Conservation (phyloP, 1,140 invertebrate genomes). For the Dreissena rostriformis region DNA sequence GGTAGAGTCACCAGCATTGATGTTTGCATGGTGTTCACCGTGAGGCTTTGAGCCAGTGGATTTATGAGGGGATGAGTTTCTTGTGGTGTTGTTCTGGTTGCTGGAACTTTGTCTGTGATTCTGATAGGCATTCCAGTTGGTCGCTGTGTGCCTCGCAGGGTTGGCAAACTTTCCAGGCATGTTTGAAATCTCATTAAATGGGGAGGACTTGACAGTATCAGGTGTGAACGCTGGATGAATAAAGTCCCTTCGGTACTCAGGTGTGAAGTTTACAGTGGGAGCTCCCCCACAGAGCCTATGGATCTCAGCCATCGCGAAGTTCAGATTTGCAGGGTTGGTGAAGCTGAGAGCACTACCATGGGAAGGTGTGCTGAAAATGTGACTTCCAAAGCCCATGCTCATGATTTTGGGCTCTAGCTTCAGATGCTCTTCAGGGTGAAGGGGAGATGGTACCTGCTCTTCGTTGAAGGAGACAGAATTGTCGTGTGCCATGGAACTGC, state of each 20-base stretch:
- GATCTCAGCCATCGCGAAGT: slow-evolving; percentile 37
- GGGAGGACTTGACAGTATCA: neutral
- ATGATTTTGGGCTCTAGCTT: neutral
- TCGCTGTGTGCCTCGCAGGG: neutral
- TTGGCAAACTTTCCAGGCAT: neutral
- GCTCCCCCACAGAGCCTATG: slow-evolving; percentile 34
- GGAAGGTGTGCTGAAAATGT: slow-evolving; percentile 34
- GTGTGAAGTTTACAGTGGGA: slow-evolving; percentile 40
- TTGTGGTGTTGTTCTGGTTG: neutral
- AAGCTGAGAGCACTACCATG: neutral
- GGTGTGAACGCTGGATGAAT: slow-evolving; percentile 3
- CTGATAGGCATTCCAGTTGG: neutral
- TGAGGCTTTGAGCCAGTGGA: too few relatives aligned
- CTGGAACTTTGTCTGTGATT: neutral
- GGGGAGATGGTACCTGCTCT: slow-evolving; percentile 3
- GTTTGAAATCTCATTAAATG: slow-evolving; percentile 4
- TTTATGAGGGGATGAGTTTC: too few relatives aligned
- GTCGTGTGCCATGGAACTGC: too few relatives aligned
- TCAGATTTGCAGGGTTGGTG: slow-evolving; percentile 17
- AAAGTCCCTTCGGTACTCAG: slow-evolving; percentile 33
- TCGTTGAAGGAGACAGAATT: slow-evolving; percentile 21
- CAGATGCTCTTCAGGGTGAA: neutral
- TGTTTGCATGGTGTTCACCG: too few relatives aligned
- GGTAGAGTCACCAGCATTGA: neutral
- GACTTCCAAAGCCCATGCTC: slow-evolving; percentile 8